Percentiles rank a stretch among this genome's conserved stretches.
phyloP scores from a whole-genome alignment of 2,113 vertebrate genomes.

The Fukomys damarensis region DNA sequence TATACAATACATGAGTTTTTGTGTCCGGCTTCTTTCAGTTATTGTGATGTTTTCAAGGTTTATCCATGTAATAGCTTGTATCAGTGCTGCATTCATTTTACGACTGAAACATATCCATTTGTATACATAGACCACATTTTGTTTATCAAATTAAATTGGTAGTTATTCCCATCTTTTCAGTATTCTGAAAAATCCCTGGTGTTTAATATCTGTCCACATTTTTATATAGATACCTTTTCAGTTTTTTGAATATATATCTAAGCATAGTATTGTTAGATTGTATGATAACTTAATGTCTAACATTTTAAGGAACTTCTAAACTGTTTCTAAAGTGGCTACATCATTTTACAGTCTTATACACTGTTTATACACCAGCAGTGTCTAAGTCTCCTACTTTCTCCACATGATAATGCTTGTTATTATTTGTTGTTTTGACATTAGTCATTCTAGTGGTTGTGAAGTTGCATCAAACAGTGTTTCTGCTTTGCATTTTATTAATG shows the following conservation, averaged over 20 bases:
- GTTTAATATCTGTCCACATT: not conserved
- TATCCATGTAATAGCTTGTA: not conserved
- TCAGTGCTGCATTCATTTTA: conserved; percentile 15
- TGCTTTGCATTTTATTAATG: conserved; percentile 33
- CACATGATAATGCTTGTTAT: not conserved
- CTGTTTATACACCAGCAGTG: not conserved
- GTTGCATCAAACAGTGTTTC: conserved; percentile 13
- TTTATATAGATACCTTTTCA: not conserved
- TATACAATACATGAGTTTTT: not conserved
- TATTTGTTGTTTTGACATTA: conserved; percentile 46
- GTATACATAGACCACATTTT: not conserved
- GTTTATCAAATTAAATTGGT: conserved; percentile 23
- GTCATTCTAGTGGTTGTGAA: not conserved
- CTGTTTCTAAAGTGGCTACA: not conserved
- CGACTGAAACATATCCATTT: conserved; percentile 17
- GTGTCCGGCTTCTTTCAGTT: conserved; percentile 19
- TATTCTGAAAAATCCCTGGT: conserved; percentile 30
- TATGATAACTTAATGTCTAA: conserved; percentile 23
- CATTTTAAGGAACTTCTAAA: conserved; percentile 15
- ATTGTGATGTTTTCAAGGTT: conserved; percentile 3
- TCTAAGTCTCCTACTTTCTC: conserved; percentile 19
- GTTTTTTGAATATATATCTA: not conserved
- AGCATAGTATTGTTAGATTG: not conserved
- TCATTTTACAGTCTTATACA: conserved; percentile 16
- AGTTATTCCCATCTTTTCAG: not conserved